phyloP scores from a whole-genome alignment of 2,888 invertebrate genomes.

The Eupithecia tripunctaria region DNA sequence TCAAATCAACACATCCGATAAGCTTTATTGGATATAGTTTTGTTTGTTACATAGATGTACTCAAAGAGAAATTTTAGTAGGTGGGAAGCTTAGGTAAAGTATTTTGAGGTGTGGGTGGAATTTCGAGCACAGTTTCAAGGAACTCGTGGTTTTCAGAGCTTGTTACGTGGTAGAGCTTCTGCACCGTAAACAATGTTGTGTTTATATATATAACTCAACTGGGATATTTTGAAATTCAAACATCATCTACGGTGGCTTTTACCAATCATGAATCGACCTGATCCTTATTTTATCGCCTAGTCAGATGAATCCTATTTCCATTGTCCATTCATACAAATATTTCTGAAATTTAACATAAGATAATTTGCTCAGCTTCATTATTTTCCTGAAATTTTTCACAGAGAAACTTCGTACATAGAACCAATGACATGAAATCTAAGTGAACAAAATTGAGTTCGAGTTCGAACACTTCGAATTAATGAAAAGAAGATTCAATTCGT shows the following conservation, averaged over 20 bases:
- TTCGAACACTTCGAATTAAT: slow-evolving; percentile 22
- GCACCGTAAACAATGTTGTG: not conserved
- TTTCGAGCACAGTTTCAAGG: not conserved
- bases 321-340: not conserved
- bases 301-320: not conserved
- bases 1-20: slow-evolving; percentile 3
- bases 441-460: slow-evolving; percentile 17
- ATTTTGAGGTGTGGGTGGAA: not conserved
- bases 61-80: not conserved
- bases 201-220: not conserved
- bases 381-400: not conserved
- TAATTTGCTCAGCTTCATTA: not conserved
- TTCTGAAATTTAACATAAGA: not conserved
- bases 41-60: not conserved
- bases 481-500: slow-evolving; percentile 31
- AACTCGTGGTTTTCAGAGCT: not conserved
- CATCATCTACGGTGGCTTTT: not conserved
- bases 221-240: not conserved
- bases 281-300: not conserved
- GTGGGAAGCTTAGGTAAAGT: not conserved
- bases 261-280: not conserved
- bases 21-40: not conserved
- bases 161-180: not conserved
- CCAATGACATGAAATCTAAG: slow-evolving; percentile 20
- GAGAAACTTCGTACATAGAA: slow-evolving; percentile 3